Conservation (phyloP, 2,797 vertebrate genomes). For the Gila robusta region DNA sequence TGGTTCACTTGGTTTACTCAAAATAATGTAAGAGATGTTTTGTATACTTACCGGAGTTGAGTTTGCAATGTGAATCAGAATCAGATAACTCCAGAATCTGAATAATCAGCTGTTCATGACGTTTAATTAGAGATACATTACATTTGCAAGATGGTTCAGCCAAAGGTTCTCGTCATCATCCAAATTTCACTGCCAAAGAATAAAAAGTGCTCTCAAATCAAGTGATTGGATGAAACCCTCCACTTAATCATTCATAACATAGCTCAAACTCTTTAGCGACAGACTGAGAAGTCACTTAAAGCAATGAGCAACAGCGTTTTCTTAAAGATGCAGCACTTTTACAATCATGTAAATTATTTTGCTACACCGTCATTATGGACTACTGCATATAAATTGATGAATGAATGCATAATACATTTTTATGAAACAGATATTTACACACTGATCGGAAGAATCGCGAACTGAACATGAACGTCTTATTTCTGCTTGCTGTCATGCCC, state of each 20-base stretch:
- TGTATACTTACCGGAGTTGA: neutral
- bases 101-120: neutral
- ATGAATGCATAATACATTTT: slow-evolving; percentile 9
- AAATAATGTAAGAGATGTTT: neutral
- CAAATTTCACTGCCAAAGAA: neutral
- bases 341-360: slow-evolving; percentile 24
- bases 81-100: neutral
- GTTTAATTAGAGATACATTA: neutral
- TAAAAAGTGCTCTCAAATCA: slow-evolving; percentile 16
- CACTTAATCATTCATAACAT: slow-evolving; percentile 2
- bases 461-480: neutral
- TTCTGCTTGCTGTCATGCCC: neutral
- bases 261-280: neutral
- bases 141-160: neutral
- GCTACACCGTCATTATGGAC: neutral
- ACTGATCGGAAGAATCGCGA: neutral
- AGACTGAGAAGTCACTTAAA: slow-evolving; percentile 18
- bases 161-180: neutral
- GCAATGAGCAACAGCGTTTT: neutral
- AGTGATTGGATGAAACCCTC: slow-evolving; percentile 10
- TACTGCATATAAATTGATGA: slow-evolving; percentile 14
- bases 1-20: neutral
- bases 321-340: neutral
- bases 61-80: neutral
- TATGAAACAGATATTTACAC: neutral